phyloP scores from a whole-genome alignment of 2,888 invertebrate genomes.

The Tetramorium bicarinatum region DNA sequence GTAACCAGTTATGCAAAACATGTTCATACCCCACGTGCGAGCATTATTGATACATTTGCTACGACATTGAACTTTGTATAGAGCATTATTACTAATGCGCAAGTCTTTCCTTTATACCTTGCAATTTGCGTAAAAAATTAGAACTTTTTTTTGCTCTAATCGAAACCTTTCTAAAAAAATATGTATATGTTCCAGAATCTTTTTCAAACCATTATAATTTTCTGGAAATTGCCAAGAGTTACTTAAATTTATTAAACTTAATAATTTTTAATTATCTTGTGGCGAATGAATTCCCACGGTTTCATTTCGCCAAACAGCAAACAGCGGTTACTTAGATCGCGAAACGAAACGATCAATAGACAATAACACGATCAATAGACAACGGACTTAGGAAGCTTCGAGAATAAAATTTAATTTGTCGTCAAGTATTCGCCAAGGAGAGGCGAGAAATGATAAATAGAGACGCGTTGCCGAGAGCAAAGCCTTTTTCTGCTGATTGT shows the following conservation, averaged over 20 bases:
- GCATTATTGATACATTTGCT: conserved; percentile 9
- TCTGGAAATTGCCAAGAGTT: background rate
- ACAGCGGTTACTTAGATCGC: too few relatives aligned
- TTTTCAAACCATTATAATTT: background rate
- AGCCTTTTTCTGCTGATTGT: too few relatives aligned
- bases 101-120: background rate
- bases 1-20: conserved; percentile 10
- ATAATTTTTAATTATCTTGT: conserved; percentile 1
- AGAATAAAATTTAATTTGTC: too few relatives aligned
- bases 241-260: background rate
- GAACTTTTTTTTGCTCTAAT: background rate
- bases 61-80: conserved; percentile 8
- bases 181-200: background rate
- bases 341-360: too few relatives aligned
- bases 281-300: too few relatives aligned
- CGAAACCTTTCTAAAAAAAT: background rate
- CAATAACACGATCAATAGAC: too few relatives aligned
- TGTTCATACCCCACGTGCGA: background rate
- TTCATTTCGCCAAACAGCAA: too few relatives aligned
- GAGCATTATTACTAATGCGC: conserved; percentile 1
- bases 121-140: background rate
- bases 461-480: too few relatives aligned
- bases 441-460: too few relatives aligned
- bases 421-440: too few relatives aligned
- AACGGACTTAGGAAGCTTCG: too few relatives aligned